A percentile compares a stretch with the other conserved stretches of the same genome.
Conservation (phyloP, 2,113 vertebrate species). For the Riparia riparia region DNA sequence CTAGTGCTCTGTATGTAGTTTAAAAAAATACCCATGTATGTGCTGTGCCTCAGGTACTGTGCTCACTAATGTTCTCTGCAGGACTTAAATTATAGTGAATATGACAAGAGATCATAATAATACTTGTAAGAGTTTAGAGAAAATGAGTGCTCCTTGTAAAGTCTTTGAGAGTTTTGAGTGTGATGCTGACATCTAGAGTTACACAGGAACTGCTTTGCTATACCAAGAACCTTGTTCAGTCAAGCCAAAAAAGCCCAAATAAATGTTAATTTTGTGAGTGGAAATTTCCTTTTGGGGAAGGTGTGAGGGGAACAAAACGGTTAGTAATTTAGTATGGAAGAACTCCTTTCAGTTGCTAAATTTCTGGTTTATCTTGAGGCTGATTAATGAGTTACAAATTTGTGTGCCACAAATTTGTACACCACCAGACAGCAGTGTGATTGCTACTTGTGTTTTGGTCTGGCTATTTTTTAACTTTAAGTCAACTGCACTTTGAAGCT, state of each 20-base stretch:
- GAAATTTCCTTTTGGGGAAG: neutral
- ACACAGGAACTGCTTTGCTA: rapidly evolving
- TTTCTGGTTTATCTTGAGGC: neutral
- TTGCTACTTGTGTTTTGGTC: neutral
- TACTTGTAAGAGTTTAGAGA: neutral
- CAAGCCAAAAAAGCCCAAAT: neutral
- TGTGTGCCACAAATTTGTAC: rapidly evolving
- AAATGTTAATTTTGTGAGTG: neutral
- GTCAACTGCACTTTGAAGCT: neutral
- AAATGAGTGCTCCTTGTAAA: neutral
- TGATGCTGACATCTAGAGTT: neutral
- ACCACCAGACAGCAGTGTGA: neutral
- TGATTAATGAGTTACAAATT: neutral
- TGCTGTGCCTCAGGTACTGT: neutral
- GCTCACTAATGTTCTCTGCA: neutral
- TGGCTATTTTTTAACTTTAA: neutral
- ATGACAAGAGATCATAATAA: neutral
- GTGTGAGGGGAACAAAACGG: neutral
- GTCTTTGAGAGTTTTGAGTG: neutral
- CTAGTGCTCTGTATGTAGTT: neutral
- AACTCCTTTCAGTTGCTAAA: neutral
- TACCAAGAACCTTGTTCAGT: neutral
- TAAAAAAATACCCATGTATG: neutral
- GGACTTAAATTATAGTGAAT: neutral
- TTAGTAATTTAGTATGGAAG: neutral